phyloP scores from a whole-genome alignment of 2,888 invertebrate species.

The Endomychus coccineus region DNA sequence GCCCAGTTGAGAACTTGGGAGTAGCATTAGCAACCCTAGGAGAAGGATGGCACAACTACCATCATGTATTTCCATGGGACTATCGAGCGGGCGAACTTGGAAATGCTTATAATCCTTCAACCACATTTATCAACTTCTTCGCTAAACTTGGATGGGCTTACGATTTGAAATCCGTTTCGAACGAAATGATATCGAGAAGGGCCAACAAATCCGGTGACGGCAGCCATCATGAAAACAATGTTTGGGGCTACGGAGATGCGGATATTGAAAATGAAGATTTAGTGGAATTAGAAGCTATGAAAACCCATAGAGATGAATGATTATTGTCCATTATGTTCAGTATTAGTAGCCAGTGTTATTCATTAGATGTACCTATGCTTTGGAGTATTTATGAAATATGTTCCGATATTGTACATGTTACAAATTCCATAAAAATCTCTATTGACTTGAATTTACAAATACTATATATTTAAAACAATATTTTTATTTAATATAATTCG shows the following conservation, averaged over 20 bases:
- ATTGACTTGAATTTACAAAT: too few relatives aligned
- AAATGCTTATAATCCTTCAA: constrained; percentile 59
- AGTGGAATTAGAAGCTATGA: constrained; percentile 49
- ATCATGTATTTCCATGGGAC: constrained; percentile 63
- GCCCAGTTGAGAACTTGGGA: constrained; percentile 62
- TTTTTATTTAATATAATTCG: too few relatives aligned
- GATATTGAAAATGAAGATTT: constrained; percentile 52
- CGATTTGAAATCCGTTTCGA: constrained; percentile 61
- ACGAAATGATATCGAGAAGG: constrained; percentile 50
- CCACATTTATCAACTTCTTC: constrained; percentile 71
- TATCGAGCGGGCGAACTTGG: constrained; percentile 50
- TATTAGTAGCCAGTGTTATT: too few relatives aligned
- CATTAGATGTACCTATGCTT: too few relatives aligned
- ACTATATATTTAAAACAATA: too few relatives aligned
- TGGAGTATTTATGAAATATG: too few relatives aligned
- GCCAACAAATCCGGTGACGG: constrained; percentile 56
- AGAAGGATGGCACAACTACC: constrained; percentile 80
- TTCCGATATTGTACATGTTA: too few relatives aligned
- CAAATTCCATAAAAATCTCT: too few relatives aligned
- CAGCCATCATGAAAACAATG: constrained; percentile 31
- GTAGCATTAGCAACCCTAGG: constrained; percentile 72
- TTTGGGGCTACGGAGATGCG: constrained; percentile 59
- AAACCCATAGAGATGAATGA: constrained; percentile 17
- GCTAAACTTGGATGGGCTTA: constrained; percentile 76
- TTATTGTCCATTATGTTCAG: too few relatives aligned